Evolutionary conservation across 2,113 vertebrate genomes (phyloP).

Genomic region (Haliaeetus leucogaster): DNA sequence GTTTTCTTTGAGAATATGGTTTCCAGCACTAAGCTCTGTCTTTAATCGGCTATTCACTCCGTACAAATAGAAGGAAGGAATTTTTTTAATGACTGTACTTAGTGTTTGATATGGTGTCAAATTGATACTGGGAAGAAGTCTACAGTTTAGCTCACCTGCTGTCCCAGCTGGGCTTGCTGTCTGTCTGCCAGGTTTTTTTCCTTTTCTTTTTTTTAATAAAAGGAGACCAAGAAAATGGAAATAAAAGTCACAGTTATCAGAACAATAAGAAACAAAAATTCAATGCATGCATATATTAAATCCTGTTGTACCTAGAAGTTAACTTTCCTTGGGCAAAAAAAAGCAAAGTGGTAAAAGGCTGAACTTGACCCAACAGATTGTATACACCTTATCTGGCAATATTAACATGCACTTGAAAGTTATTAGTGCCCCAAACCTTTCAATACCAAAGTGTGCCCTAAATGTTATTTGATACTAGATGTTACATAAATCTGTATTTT

Average conservation of each 20-base stretch:
- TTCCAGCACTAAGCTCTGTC: not conserved
- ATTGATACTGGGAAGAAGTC: not conserved
- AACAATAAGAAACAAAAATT: conserved; percentile 20
- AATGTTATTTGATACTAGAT: conserved; percentile 53
- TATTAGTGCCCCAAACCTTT: conserved; percentile 35
- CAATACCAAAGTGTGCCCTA: conserved; percentile 30
- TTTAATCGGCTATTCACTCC: not conserved
- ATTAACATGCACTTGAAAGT: conserved; percentile 40
- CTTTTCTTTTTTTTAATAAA: not conserved
- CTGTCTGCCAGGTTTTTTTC: not conserved
- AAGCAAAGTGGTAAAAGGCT: not conserved
- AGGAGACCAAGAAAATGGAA: not conserved
- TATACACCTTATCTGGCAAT: conserved; percentile 47
- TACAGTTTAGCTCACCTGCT: conserved; percentile 53
- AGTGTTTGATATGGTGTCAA: conserved; percentile 45
- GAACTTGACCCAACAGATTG: conserved; percentile 28
- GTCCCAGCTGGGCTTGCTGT: conserved; percentile 23
- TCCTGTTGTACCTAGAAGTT: not conserved
- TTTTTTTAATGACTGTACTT: conserved; percentile 35
- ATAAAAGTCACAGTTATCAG: not conserved
- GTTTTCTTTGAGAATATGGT: conserved; percentile 5
- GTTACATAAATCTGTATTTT: conserved; percentile 75
- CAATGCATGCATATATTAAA: not conserved
- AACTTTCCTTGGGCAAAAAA: not conserved
- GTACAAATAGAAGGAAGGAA: conserved; percentile 26